Conservation (phyloP, 2,113 vertebrate species). For the Ailurus styani region DNA sequence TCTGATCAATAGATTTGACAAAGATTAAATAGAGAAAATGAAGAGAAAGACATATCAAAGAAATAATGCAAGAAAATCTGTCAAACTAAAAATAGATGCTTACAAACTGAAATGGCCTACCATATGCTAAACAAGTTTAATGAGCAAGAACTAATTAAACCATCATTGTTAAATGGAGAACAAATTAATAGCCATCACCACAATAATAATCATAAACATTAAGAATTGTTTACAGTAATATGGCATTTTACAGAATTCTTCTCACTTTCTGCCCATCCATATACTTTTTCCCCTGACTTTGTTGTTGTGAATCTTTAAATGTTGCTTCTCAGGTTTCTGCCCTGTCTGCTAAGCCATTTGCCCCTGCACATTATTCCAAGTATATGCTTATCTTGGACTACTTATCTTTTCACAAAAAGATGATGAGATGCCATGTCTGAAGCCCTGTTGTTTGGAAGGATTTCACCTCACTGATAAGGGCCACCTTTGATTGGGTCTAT, state of each 20-base stretch:
- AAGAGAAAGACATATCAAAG: neutral
- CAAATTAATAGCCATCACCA: neutral
- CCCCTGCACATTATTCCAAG: neutral
- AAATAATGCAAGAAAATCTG: neutral
- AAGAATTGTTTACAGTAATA: neutral
- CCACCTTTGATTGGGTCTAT: neutral
- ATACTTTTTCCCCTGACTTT: neutral
- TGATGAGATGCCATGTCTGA: neutral
- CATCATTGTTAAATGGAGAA: neutral
- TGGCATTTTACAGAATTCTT: neutral
- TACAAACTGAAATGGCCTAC: neutral
- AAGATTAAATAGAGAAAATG: neutral
- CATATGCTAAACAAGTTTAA: neutral
- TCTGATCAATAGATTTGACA: neutral
- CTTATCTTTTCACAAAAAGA: neutral
- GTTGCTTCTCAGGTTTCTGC: neutral
- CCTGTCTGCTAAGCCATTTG: neutral
- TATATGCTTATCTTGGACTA: neutral
- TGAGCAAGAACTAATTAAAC: neutral
- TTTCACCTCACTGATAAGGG: neutral
- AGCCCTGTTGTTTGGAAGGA: neutral
- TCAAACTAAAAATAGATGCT: neutral
- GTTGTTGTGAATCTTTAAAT: neutral
- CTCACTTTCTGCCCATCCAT: neutral
- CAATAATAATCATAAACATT: neutral